A percentile compares a stretch with the other conserved stretches of the same genome.
Conservation (phyloP, 2,113 vertebrate species). For the Macrotis lagotis region DNA sequence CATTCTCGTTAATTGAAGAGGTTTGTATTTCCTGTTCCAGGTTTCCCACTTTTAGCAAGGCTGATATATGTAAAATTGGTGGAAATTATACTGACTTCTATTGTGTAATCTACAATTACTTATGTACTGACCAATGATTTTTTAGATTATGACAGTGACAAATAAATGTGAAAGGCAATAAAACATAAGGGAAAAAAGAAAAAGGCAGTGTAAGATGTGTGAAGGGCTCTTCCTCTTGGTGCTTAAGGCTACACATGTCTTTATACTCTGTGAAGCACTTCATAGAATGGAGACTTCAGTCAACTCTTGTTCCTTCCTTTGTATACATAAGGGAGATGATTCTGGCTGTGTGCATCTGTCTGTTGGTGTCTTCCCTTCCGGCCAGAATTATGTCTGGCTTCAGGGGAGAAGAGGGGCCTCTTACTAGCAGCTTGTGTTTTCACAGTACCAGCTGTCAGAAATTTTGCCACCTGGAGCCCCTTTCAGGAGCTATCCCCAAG, state of each 20-base stretch:
- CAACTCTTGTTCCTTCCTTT: background rate
- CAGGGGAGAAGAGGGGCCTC: background rate
- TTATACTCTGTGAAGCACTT: background rate
- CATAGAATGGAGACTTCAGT: background rate
- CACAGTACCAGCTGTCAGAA: background rate
- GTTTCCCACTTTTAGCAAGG: conserved; percentile 5
- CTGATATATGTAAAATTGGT: conserved; percentile 8
- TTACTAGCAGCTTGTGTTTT: background rate
- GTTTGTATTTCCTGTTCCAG: background rate
- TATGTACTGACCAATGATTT: conserved; percentile 43
- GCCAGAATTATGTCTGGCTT: background rate
- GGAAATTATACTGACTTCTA: conserved; percentile 44
- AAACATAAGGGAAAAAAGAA: conserved; percentile 21
- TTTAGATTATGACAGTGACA: conserved; percentile 42
- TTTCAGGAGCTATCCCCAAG: background rate
- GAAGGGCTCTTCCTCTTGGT: too few species aligned
- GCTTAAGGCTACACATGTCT: background rate
- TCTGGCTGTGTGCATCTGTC: background rate
- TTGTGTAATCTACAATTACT: conserved; percentile 25
- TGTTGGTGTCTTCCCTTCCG: background rate
- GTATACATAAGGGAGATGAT: background rate
- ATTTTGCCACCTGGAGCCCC: background rate
- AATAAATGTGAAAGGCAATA: background rate
- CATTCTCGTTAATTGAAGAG: conserved; percentile 23
- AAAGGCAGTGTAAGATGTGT: background rate